Percentiles rank a stretch among this genome's conserved stretches.
These are phyloP conservation scores for Gnathonemus echidnorhynchus DNA, from an alignment of 2,113 vertebrate species.

Conservation along the genomic window DNA sequence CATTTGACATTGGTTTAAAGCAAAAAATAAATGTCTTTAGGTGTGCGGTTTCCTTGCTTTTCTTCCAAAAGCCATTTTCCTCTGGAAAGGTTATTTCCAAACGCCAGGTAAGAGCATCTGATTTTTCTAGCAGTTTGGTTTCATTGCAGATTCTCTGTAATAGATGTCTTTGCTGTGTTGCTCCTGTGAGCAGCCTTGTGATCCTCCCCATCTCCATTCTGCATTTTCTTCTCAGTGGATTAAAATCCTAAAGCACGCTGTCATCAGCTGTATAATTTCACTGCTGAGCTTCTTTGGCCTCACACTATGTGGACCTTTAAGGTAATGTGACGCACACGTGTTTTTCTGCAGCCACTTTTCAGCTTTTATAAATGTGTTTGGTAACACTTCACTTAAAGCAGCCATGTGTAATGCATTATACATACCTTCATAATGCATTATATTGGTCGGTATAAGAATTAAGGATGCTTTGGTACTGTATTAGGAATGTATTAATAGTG, in stretches of 20 bases:
- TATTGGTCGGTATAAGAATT: no score
- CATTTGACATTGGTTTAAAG: background rate
- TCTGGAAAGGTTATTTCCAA: slow-evolving; percentile 85
- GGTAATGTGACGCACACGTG: slow-evolving; percentile 61
- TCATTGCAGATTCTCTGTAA: background rate
- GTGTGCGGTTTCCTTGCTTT: slow-evolving; percentile 83
- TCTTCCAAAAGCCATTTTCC: slow-evolving; percentile 97
- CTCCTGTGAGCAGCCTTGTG: background rate
- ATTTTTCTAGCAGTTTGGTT: background rate
- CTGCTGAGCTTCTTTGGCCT: slow-evolving; percentile 95
- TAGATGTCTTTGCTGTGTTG: background rate
- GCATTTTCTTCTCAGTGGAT: slow-evolving; percentile 72
- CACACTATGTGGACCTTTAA: slow-evolving; percentile 92
- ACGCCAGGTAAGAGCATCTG: slow-evolving; percentile 65
- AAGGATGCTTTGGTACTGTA: no score
- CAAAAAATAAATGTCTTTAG: slow-evolving; percentile 43
- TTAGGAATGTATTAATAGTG: no score
- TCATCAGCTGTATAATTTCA: slow-evolving; percentile 87
- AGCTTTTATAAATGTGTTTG: background rate
- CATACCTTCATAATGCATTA: no score
- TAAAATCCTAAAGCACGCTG: slow-evolving; percentile 86
- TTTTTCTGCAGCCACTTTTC: background rate
- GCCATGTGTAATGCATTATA: no score
- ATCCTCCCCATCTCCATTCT: background rate
- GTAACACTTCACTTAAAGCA: no score